Evolutionary conservation across 2,888 invertebrate species (phyloP).

Genomic region (Tethea ocularis): DNA sequence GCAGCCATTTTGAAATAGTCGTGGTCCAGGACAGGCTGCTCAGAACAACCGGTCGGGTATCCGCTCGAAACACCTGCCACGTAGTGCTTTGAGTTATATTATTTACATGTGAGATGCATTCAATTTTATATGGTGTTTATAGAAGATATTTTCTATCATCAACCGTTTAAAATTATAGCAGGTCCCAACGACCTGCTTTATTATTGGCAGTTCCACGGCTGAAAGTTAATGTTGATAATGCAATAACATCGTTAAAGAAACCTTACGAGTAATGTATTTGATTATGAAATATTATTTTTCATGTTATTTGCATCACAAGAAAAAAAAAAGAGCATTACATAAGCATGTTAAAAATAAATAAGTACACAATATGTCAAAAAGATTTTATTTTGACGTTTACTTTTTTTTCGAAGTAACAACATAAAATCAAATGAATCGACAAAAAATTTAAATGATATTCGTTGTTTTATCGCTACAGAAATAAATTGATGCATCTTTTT

Average conservation of each 20-base stretch:
- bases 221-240: too few relatives aligned
- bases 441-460: not conserved
- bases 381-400: not conserved
- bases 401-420: not conserved
- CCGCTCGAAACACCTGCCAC: constrained; percentile 52
- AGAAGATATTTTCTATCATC: not conserved
- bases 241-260: too few relatives aligned
- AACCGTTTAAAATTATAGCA: too few relatives aligned
- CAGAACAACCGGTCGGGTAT: constrained; percentile 50
- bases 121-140: not conserved
- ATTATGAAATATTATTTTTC: too few relatives aligned
- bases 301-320: too few relatives aligned
- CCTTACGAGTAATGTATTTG: too few relatives aligned
- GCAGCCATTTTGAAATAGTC: constrained; percentile 8
- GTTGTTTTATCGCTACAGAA: not conserved
- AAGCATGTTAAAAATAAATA: too few relatives aligned
- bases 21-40: constrained; percentile 14
- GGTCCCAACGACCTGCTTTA: too few relatives aligned
- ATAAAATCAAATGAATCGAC: not conserved
- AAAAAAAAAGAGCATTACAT: too few relatives aligned
- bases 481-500: not conserved
- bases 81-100: not conserved
- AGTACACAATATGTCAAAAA: not conserved
- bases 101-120: not conserved
- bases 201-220: too few relatives aligned